A percentile compares a stretch with the other conserved stretches of the same genome.
These are phyloP conservation scores for Chaetorhynchus papuensis DNA, from an alignment of 2,113 vertebrate species.

Conservation along the genomic window DNA sequence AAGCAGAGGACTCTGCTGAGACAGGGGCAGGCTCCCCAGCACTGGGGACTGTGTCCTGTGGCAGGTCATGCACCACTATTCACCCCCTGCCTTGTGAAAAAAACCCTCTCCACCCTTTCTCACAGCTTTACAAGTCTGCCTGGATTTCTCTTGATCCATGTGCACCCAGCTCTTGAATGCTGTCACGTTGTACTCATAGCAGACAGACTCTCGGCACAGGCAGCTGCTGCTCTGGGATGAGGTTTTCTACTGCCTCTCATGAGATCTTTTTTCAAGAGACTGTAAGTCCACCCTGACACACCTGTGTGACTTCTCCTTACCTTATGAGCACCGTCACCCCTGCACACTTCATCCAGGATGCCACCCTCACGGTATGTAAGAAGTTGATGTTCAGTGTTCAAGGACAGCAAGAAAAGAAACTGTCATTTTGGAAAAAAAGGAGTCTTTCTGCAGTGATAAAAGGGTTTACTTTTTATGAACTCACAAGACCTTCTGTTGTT, in stretches of 20 bases:
- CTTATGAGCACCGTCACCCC: background rate
- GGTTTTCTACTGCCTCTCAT: background rate
- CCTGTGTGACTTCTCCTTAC: background rate
- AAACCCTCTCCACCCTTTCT: background rate
- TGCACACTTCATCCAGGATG: background rate
- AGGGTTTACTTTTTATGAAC: background rate
- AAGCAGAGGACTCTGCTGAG: background rate
- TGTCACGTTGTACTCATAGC: background rate
- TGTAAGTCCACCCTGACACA: background rate
- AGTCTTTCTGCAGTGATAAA: background rate
- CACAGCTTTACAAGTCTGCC: background rate
- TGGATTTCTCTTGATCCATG: fast-evolving
- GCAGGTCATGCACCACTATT: background rate
- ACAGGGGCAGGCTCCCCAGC: background rate
- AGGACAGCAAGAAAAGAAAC: background rate
- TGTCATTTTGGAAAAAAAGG: background rate
- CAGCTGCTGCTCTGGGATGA: background rate
- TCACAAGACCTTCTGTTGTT: background rate
- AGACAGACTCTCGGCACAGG: background rate
- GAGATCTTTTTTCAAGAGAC: background rate
- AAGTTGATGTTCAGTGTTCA: background rate
- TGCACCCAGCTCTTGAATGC: background rate
- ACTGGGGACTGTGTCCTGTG: background rate
- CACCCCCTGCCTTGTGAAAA: background rate
- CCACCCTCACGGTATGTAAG: fast-evolving